Conservation (phyloP, 1,140 invertebrate species). For the Arctopsyche grandis region DNA sequence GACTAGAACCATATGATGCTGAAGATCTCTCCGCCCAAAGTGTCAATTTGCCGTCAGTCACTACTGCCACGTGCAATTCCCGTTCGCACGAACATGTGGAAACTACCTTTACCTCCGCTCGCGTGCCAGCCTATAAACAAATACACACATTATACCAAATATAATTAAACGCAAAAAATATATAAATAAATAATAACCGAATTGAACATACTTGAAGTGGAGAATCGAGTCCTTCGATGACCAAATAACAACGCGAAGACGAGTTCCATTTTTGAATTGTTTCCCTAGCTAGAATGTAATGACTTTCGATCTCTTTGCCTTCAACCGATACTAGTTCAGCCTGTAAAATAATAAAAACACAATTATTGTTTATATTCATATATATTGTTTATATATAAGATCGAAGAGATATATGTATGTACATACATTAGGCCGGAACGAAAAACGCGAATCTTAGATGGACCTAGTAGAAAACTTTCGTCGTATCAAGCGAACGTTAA, state of each 20-base stretch:
- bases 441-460: too few species aligned
- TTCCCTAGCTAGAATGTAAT: conserved; percentile 73
- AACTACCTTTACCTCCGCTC: conserved; percentile 69
- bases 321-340: conserved; percentile 74
- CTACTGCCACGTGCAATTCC: conserved; percentile 68
- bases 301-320: conserved; percentile 74
- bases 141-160: not conserved
- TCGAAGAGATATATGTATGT: too few species aligned
- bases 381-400: not conserved
- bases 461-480: too few species aligned
- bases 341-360: conserved; percentile 56
- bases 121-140: conserved; percentile 67
- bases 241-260: conserved; percentile 71
- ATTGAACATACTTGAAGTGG: conserved; percentile 65
- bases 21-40: conserved; percentile 63
- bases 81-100: conserved; percentile 73
- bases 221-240: conserved; percentile 71
- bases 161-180: conserved; percentile 1
- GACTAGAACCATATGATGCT: conserved; percentile 53
- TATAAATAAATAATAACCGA: not conserved
- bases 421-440: too few species aligned
- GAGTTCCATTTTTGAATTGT: conserved; percentile 73
- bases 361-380: not conserved
- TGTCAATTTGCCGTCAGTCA: conserved; percentile 71
- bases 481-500: not conserved